phyloP scores from a whole-genome alignment of 2,888 invertebrate genomes.

The Choreutis nemorana region DNA sequence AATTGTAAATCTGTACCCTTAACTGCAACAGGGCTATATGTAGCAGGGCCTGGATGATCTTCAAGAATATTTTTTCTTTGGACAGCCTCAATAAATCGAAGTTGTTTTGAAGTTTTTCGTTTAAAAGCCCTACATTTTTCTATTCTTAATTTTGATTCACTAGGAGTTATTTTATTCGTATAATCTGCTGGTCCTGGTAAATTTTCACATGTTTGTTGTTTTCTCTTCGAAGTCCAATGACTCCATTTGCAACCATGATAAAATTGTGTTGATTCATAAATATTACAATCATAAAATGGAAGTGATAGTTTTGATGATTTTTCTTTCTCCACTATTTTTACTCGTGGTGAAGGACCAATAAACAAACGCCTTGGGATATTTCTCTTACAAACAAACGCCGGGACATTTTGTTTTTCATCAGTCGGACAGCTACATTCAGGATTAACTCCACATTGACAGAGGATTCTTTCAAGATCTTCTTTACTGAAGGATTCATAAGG shows the following conservation, averaged over 20 bases:
- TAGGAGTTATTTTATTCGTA: conserved; percentile 17
- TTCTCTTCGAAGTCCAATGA: conserved; percentile 26
- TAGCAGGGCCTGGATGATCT: conserved; percentile 33
- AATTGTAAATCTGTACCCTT: conserved; percentile 21
- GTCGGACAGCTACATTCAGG: conserved; percentile 30
- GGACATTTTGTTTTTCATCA: conserved; percentile 15
- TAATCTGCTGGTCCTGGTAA: conserved; percentile 45
- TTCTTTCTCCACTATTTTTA: conserved; percentile 13
- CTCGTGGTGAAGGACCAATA: conserved; percentile 28
- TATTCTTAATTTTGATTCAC: conserved; percentile 22
- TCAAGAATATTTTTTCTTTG: conserved; percentile 31
- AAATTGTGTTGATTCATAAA: conserved; percentile 31
- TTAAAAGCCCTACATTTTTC: conserved; percentile 31
- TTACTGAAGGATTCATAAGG: conserved; percentile 33
- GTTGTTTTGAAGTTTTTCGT: conserved; percentile 34
- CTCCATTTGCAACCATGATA: conserved; percentile 56
- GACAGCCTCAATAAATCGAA: conserved; percentile 40
- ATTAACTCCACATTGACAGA: conserved; percentile 36
- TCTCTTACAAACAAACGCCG: conserved; percentile 26
- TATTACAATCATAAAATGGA: conserved; percentile 32
- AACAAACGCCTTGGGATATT: conserved; percentile 25
- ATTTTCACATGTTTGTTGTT: conserved; percentile 12
- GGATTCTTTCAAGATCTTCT: conserved; percentile 31
- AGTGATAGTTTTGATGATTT: conserved; percentile 18
- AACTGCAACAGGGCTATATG: conserved; percentile 29